A percentile compares a stretch with the other conserved stretches of the same genome.
Conservation (phyloP, 2,113 vertebrate genomes). For the zebrafish (Danio rerio) region GRCz12tu NC_133183.1:42963501-42964000, state of each 20-base stretch:
- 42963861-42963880: too few species aligned
- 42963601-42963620: constrained; percentile 71
- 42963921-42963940: too few species aligned
- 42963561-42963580: constrained; percentile 86
- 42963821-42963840: background rate
- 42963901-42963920: too few species aligned
- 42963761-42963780: background rate
- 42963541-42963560: constrained; percentile 86
- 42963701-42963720: background rate
- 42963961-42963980: too few species aligned
- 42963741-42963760: background rate
- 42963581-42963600: constrained; percentile 86
- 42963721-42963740: background rate
- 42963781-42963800: background rate
- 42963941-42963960: too few species aligned
- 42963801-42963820: background rate
- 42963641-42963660: background rate
- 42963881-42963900: too few species aligned
- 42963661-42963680: background rate
- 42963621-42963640: background rate
- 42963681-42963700: background rate
- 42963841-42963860: too few species aligned
- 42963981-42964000: too few species aligned
- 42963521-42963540: constrained; percentile 95
- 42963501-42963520: constrained; percentile 88